phyloP scores from a whole-genome alignment of 1,140 invertebrate species.

The Oscheius sp. region DNA sequence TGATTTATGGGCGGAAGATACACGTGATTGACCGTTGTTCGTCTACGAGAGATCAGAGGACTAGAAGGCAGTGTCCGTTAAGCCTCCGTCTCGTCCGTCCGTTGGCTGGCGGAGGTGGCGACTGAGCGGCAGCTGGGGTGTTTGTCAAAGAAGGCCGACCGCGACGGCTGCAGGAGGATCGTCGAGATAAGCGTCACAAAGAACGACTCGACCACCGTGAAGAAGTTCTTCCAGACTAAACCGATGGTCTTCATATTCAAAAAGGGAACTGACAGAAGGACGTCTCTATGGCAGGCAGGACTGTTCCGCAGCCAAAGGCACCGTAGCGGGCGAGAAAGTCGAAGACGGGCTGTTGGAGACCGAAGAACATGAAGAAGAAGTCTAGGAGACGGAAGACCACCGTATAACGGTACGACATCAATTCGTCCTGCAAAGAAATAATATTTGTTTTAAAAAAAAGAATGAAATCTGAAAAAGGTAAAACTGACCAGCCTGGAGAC shows the following conservation, averaged over 20 bases:
- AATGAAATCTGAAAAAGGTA: not conserved
- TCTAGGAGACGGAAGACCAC: constrained; percentile 53
- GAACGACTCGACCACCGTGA: constrained; percentile 51
- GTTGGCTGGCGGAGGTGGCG: not conserved
- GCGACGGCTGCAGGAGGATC: constrained; percentile 49
- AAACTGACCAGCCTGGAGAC: constrained; percentile 47
- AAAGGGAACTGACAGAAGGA: constrained; percentile 49
- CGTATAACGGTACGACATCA: constrained; percentile 48
- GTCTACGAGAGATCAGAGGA: constrained; percentile 9
- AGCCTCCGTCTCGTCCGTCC: not conserved
- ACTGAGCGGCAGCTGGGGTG: constrained; percentile 35
- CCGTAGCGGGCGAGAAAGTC: constrained; percentile 54
- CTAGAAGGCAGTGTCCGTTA: not conserved
- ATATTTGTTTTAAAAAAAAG: not conserved
- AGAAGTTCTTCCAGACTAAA: constrained; percentile 55
- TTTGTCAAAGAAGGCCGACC: constrained; percentile 55
- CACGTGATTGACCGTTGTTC: too few relatives aligned
- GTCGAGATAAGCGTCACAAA: constrained; percentile 55
- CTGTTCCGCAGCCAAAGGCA: constrained; percentile 49
- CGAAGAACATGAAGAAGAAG: constrained; percentile 54
- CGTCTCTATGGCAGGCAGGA: constrained; percentile 50
- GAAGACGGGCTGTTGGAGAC: constrained; percentile 50
- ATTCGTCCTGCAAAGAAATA: constrained; percentile 45
- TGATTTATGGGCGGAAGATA: too few relatives aligned
- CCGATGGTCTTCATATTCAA: not conserved